Evolutionary conservation across 2,113 vertebrate genomes (phyloP), one percentile per base, ranked within the genome.

Genomic region (Caloenas nicobarica): DNA sequence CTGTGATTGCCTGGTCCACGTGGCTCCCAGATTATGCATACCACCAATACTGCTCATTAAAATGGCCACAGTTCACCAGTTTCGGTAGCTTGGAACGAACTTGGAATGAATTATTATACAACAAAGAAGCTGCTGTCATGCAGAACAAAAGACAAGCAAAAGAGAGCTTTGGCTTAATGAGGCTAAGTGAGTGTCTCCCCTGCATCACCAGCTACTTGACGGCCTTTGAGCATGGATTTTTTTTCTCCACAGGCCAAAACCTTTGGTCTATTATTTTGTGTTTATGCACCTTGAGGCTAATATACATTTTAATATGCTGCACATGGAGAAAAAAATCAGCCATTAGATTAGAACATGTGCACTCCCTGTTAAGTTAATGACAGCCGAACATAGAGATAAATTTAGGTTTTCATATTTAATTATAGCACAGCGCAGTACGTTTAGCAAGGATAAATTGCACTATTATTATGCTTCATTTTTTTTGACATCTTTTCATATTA

Each of bases 361-460:
- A 98, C 98, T 98, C 98, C 98, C 98, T 98, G 98, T 98, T 98
- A 98, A 99, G 99, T 99, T 98, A 99, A 99, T 99, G 98, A 99
- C 98, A 98, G 97, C 98, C 97, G 97, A 99, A 98, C 97, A 98
- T 97, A 98, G 98, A 98, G 97, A 99, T 99, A 99, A 98, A 99
- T 99, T 98, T 98, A 98, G 98, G 98, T 99, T 99, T 99, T 99
- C 98, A 98, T 98, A 99, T 99, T 99, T 99, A 99, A 99, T 99
- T 99, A 99, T 98, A 98, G 98, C 97, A 96, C 98, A 98, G 98
- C 97, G 98, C 97, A 97, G 97, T 98, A 97, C 98, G 86, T 99
- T 99, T 98, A 98, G 97, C 98, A 97, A 97, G 98, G 98, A 99
- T 99, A 99, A 99, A 99, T 99, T 98, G 98, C 98, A 98, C 98